Conservation (phyloP, 2,888 invertebrate genomes). For the Melanostoma mellinum region DNA sequence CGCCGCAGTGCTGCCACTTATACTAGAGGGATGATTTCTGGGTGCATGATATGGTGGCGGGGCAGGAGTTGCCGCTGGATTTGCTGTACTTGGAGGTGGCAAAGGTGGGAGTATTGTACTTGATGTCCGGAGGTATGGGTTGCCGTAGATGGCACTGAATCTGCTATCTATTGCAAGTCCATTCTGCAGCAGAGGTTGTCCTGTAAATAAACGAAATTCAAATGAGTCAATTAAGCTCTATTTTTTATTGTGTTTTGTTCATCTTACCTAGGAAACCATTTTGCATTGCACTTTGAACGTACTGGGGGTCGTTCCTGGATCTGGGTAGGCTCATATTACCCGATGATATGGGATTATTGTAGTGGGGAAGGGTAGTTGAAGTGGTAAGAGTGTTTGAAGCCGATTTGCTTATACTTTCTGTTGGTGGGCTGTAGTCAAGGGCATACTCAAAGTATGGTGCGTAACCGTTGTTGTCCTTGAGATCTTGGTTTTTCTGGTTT, state of each 20-base stretch:
- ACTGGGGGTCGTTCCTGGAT: slow-evolving; percentile 79
- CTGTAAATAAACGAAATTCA: slow-evolving; percentile 68
- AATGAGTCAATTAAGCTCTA: no score
- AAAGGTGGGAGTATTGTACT: slow-evolving; percentile 83
- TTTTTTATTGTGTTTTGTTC: neutral
- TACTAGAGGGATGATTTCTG: slow-evolving; percentile 77
- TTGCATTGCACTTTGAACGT: slow-evolving; percentile 75
- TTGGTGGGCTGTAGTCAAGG: slow-evolving; percentile 93
- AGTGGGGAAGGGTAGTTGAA: slow-evolving; percentile 80
- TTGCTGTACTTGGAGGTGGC: slow-evolving; percentile 86
- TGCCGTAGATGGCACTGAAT: slow-evolving; percentile 94
- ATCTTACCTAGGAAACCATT: slow-evolving; percentile 80
- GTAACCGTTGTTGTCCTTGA: slow-evolving; percentile 78
- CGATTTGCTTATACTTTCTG: slow-evolving; percentile 74
- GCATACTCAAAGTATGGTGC: slow-evolving; percentile 93
- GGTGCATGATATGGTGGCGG: slow-evolving; percentile 88
- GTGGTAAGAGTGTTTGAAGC: slow-evolving; percentile 75
- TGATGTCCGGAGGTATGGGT: slow-evolving; percentile 91
- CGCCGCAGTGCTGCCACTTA: slow-evolving; percentile 75
- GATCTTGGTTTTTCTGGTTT: slow-evolving; percentile 78
- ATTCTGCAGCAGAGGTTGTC: slow-evolving; percentile 81
- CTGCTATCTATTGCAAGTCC: slow-evolving; percentile 82
- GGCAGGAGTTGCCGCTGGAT: slow-evolving; percentile 91
- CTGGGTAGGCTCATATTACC: slow-evolving; percentile 80
- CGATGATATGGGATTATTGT: slow-evolving; percentile 76